phyloP scores from a whole-genome alignment of 2,888 invertebrate species.

The Acanthopleura granulata region DNA sequence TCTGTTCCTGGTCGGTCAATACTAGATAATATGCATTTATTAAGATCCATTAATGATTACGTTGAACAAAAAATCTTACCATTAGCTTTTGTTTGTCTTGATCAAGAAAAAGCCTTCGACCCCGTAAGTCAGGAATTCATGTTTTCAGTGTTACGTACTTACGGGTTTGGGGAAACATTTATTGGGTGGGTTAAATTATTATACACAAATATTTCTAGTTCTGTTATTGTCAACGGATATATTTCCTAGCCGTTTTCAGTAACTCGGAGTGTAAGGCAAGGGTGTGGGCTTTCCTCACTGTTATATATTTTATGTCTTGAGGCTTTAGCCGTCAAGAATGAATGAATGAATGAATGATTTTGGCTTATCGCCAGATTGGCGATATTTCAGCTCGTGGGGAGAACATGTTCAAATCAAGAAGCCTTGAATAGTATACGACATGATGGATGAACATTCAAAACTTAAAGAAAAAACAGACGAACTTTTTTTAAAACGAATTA shows the following conservation, averaged over 20 bases:
- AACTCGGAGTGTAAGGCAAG: slow-evolving; percentile 23
- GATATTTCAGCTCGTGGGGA: no score
- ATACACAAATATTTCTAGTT: slow-evolving; percentile 25
- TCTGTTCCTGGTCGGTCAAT: slow-evolving; percentile 36
- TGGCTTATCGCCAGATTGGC: no score
- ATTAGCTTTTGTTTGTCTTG: slow-evolving; percentile 35
- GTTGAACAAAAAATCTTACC: slow-evolving; percentile 31
- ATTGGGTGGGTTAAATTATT: slow-evolving; percentile 37
- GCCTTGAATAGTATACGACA: no score
- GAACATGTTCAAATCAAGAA: no score
- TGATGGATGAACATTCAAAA: no score
- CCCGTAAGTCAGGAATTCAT: slow-evolving; percentile 38
- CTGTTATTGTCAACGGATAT: slow-evolving; percentile 21
- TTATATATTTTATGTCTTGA: slow-evolving; percentile 23
- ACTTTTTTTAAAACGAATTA: no score
- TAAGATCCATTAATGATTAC: slow-evolving; percentile 35
- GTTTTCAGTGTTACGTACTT: slow-evolving; percentile 31
- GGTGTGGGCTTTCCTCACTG: slow-evolving; percentile 21
- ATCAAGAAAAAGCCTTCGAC: slow-evolving; percentile 46
- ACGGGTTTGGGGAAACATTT: slow-evolving; percentile 36
- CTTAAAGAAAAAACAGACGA: no score
- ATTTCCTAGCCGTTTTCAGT: slow-evolving; percentile 18
- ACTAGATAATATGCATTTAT: slow-evolving; percentile 37
- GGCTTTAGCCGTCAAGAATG: slow-evolving; percentile 19
- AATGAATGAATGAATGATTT: no score